Conservation (phyloP, 2,888 invertebrate genomes). For the Drosophila hamatofila region DNA sequence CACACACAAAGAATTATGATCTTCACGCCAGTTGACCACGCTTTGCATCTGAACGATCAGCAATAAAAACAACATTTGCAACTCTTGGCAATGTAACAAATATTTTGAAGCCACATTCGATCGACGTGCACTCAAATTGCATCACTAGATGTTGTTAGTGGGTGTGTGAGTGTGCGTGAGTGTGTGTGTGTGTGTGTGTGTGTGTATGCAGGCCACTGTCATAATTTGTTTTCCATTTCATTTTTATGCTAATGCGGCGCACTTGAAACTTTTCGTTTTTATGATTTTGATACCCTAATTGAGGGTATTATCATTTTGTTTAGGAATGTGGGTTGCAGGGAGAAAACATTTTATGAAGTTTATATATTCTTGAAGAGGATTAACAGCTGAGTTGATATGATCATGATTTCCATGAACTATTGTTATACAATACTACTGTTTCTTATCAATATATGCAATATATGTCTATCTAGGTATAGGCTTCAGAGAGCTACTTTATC, state of each 20-base stretch:
- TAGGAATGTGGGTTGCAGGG: rapidly evolving
- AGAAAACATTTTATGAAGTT: background rate
- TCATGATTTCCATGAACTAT: background rate
- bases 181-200: constrained; percentile 21
- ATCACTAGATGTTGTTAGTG: constrained; percentile 30
- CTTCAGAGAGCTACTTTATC: background rate
- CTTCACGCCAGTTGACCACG: constrained; percentile 68
- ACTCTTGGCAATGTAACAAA: constrained; percentile 78
- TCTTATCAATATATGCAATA: background rate
- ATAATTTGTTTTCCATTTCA: constrained; percentile 42
- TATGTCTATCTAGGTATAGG: background rate
- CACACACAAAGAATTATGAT: constrained; percentile 72
- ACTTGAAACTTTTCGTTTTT: constrained; percentile 64
- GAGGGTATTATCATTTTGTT: background rate
- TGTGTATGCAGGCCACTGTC: constrained; percentile 62
- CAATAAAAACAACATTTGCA: constrained; percentile 36
- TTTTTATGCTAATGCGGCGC: constrained; percentile 57
- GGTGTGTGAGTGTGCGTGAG: background rate
- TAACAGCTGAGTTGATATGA: background rate
- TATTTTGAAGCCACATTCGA: constrained; percentile 64
- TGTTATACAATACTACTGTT: background rate
- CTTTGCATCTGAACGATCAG: constrained; percentile 51
- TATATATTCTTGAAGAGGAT: background rate
- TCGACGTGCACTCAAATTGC: constrained; percentile 54
- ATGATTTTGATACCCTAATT: background rate